These are phyloP conservation scores for Acanthococcus lagerstroemiae DNA, from an alignment of 2,888 invertebrate genomes.

Conservation along the genomic window DNA sequence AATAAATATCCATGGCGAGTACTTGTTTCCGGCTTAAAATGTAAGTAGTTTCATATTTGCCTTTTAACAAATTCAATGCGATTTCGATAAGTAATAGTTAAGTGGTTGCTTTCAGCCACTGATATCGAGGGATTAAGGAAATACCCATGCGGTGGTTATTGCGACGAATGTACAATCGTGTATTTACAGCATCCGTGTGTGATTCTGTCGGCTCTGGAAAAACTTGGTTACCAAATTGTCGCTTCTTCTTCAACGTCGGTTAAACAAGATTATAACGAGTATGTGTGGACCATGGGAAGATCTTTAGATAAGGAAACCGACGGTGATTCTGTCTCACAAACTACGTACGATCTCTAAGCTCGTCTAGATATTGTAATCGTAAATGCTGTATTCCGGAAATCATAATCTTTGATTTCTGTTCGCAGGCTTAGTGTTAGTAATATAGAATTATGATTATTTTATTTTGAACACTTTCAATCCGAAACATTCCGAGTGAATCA, in stretches of 20 bases:
- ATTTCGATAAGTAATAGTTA: neutral
- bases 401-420: neutral
- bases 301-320: slow-evolving; percentile 77
- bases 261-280: slow-evolving; percentile 76
- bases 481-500: too few species aligned
- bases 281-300: slow-evolving; percentile 91
- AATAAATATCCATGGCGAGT: slow-evolving; percentile 81
- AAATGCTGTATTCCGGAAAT: neutral
- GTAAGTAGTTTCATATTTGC: slow-evolving; percentile 43
- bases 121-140: neutral
- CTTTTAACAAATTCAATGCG: too few species aligned
- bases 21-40: slow-evolving; percentile 75
- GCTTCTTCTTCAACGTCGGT: slow-evolving; percentile 76
- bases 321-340: slow-evolving; percentile 16
- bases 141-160: slow-evolving; percentile 17
- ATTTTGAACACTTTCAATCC: too few species aligned
- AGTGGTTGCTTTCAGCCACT: slow-evolving; percentile 31
- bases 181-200: slow-evolving; percentile 81
- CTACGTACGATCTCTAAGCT: neutral
- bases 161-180: slow-evolving; percentile 72
- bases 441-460: too few species aligned
- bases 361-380: neutral
- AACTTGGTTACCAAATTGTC: slow-evolving; percentile 77
- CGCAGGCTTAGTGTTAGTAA: slow-evolving; percentile 21
- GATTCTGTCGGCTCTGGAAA: slow-evolving; percentile 75